These are phyloP conservation scores for Thryonomys swinderianus DNA, from an alignment of 2,113 vertebrate species.

Conservation along the genomic window DNA sequence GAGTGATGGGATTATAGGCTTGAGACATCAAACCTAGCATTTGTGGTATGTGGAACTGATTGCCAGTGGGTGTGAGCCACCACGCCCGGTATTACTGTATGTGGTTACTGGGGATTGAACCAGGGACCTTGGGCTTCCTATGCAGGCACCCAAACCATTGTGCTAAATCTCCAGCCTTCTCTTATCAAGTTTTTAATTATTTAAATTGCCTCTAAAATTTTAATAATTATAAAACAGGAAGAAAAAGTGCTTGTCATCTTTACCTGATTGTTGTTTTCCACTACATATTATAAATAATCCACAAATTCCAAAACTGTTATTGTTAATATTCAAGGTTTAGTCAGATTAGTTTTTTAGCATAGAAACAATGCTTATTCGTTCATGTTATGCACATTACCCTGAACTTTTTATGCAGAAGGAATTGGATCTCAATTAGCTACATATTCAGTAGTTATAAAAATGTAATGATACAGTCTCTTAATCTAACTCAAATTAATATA, in stretches of 20 bases:
- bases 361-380: neutral
- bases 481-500: constrained; percentile 4
- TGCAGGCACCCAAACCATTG: too few relatives aligned
- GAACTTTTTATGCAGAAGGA: constrained; percentile 40
- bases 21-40: too few relatives aligned
- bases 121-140: too few relatives aligned
- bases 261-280: neutral
- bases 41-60: too few relatives aligned
- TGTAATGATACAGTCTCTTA: neutral
- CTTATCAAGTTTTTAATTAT: constrained; percentile 47
- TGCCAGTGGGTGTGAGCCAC: too few relatives aligned
- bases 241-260: neutral
- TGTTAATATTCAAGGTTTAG: constrained; percentile 11
- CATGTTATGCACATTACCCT: neutral
- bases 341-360: constrained; percentile 9
- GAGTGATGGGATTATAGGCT: too few relatives aligned
- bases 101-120: too few relatives aligned
- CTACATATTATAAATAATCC: constrained; percentile 16
- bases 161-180: too few relatives aligned
- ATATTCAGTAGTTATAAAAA: constrained; percentile 22
- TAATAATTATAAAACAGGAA: neutral
- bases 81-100: too few relatives aligned
- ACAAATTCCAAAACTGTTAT: constrained; percentile 2
- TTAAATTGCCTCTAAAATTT: constrained; percentile 53
- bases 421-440: neutral